Percentiles rank a stretch among this genome's conserved stretches.
Conservation (phyloP, 2,888 invertebrate genomes). For the Nomada fucata region DNA sequence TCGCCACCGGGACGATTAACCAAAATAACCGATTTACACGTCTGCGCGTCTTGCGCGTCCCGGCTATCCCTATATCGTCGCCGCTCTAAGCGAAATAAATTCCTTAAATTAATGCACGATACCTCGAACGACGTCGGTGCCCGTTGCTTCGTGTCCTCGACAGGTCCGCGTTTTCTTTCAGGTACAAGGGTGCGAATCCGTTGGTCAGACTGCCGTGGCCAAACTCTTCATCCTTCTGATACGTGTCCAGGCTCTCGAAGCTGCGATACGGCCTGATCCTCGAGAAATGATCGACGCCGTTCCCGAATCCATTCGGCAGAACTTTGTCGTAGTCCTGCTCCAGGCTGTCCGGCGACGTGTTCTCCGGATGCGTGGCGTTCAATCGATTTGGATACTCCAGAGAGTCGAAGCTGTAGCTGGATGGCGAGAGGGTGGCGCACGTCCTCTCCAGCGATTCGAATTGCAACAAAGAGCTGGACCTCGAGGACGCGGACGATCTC, state of each 20-base stretch:
- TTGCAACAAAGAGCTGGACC: slow-evolving; percentile 92
- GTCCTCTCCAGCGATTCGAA: slow-evolving; percentile 93
- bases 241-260: slow-evolving; percentile 85
- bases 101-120: slow-evolving; percentile 1
- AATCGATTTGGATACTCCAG: slow-evolving; percentile 84
- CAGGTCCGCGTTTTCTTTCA: slow-evolving; percentile 77
- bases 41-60: too few species aligned
- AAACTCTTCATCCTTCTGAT: slow-evolving; percentile 74
- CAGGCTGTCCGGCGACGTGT: slow-evolving; percentile 85
- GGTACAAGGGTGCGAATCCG: slow-evolving; percentile 77
- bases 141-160: slow-evolving; percentile 64
- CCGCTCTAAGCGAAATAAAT: too few species aligned
- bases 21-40: not conserved
- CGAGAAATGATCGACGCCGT: slow-evolving; percentile 63
- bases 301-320: slow-evolving; percentile 76
- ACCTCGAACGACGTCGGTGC: slow-evolving; percentile 61
- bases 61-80: too few species aligned
- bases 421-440: slow-evolving; percentile 85
- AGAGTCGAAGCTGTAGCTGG: slow-evolving; percentile 85
- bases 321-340: slow-evolving; percentile 82
- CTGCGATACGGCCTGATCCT: slow-evolving; percentile 84
- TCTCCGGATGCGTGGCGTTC: slow-evolving; percentile 76
- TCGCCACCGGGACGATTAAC: not conserved
- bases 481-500: slow-evolving; percentile 87
- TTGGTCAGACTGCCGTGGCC: slow-evolving; percentile 66